Percentiles rank a stretch among this genome's conserved stretches.
phyloP scores from a whole-genome alignment of 2,888 invertebrate species.

The Ennomos erosarius region DNA sequence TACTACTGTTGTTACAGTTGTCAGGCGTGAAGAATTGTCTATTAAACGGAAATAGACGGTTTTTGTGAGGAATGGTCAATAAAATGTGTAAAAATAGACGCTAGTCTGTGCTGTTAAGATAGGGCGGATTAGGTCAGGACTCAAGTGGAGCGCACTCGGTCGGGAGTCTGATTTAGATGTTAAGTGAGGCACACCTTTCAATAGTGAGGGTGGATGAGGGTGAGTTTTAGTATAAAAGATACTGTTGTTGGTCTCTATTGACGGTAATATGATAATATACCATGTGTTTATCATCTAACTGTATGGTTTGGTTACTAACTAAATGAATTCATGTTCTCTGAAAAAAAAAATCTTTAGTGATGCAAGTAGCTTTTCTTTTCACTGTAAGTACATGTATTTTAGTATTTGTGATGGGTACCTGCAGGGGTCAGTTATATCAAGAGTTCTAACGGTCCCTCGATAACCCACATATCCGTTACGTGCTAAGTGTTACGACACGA shows the following conservation, averaged over 20 bases:
- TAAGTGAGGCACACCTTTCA: too few relatives aligned
- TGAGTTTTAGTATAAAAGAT: too few relatives aligned
- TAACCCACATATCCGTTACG: conserved; percentile 35
- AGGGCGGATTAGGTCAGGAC: conserved; percentile 38
- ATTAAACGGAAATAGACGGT: conserved; percentile 33
- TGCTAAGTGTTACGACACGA: conserved; percentile 34
- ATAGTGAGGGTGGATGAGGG: too few relatives aligned
- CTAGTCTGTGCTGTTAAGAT: conserved; percentile 30
- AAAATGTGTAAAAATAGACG: conserved; percentile 42
- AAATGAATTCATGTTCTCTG: too few relatives aligned
- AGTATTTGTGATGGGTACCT: neutral
- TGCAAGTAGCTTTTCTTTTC: too few relatives aligned
- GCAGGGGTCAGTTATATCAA: conserved; percentile 16
- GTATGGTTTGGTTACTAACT: too few relatives aligned
- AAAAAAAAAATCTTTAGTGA: too few relatives aligned
- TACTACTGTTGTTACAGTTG: conserved; percentile 42
- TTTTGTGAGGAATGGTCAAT: conserved; percentile 38
- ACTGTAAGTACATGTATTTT: too few relatives aligned
- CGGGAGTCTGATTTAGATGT: conserved; percentile 32
- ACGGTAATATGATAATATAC: too few relatives aligned
- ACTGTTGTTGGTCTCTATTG: too few relatives aligned
- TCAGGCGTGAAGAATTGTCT: conserved; percentile 31
- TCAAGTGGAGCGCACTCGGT: conserved; percentile 34
- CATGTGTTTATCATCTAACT: too few relatives aligned
- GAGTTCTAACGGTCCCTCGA: conserved; percentile 32